These are phyloP conservation scores for Parochlus steinenii DNA, from an alignment of 2,888 invertebrate genomes.

Conservation along the genomic window DNA sequence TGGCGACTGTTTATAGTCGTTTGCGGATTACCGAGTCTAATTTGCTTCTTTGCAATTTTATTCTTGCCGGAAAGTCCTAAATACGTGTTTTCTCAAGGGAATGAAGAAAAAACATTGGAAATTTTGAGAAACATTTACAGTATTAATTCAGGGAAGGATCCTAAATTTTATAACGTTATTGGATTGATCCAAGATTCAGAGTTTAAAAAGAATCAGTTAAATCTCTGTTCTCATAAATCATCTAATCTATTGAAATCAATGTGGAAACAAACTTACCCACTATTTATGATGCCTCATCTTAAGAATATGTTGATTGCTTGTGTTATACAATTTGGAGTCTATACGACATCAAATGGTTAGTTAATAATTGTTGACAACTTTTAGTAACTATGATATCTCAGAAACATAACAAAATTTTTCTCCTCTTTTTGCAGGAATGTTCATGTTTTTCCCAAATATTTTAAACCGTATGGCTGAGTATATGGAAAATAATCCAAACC, in stretches of 20 bases:
- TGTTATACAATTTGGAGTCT: conserved; percentile 23
- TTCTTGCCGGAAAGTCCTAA: conserved; percentile 27
- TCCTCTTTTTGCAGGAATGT: too few species aligned
- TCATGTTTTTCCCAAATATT: conserved; percentile 27
- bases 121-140: conserved; percentile 21
- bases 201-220: too few species aligned
- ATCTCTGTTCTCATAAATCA: too few species aligned
- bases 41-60: conserved; percentile 21
- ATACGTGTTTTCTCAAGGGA: conserved; percentile 21
- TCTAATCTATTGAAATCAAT: conserved; percentile 20
- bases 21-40: conserved; percentile 23
- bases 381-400: too few species aligned
- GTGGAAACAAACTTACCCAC: conserved; percentile 25
- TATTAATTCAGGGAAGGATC: conserved; percentile 18
- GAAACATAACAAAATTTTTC: too few species aligned
- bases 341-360: conserved; percentile 23
- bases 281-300: conserved; percentile 22
- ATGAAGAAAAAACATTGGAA: conserved; percentile 19
- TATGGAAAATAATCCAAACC: conserved; percentile 19
- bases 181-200: conserved; percentile 12
- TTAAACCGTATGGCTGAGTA: conserved; percentile 23
- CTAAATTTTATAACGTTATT: conserved; percentile 1
- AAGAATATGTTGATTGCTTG: conserved; percentile 22
- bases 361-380: too few species aligned
- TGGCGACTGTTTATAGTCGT: conserved; percentile 26